Evolutionary conservation across 1,140 invertebrate species (phyloP), one percentile per base, ranked within the genome.

Genomic region (Rhynchophorus ferrugineus): DNA sequence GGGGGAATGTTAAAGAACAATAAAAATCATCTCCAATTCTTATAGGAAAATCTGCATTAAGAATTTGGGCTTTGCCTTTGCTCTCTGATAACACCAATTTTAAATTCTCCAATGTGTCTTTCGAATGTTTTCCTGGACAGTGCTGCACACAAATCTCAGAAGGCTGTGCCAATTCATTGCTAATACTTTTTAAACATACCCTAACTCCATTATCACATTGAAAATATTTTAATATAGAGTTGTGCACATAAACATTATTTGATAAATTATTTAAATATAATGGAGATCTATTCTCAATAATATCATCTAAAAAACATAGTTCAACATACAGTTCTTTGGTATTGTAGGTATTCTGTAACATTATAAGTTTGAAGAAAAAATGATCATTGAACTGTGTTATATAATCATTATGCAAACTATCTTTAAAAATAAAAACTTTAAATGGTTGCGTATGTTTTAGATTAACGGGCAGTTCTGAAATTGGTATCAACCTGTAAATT

Each of bases 31-130:
- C 68, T 14, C 77, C 75, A 6, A 83, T 66, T 11, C 74, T 72
- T 2, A 84, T 68, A 29, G 73, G 70, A 35, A 76, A 70, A 54
- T 76, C 66, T 35, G 79, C 74, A 67, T 84, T 85, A 1, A 85
- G 59, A 44, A 85, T 64, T 51, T 79, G 63, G 54, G 74, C 72
- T 14, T 71, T 59, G 61, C 69, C 71, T 16, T 78, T 78, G 51
- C 65, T 69, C 8, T 73, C 65, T 41, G 73, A 72, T 1, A 85
- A 68, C 61, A 75, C 83, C 58, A 73, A 68, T 57, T 79, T 74
- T 62, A 85, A 79, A 61, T 65, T 67, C 57, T 81, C 71, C 54
- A 73, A 66, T 9, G 78, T 68, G 44, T 80, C 70, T 16, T 69
- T 69, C 55, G 75, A 44, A 43, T 48, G 48, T 22, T 49, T 54